Evolutionary conservation across 1,140 invertebrate species (phyloP).

Genomic region (Heliconius eleuchia): DNA sequence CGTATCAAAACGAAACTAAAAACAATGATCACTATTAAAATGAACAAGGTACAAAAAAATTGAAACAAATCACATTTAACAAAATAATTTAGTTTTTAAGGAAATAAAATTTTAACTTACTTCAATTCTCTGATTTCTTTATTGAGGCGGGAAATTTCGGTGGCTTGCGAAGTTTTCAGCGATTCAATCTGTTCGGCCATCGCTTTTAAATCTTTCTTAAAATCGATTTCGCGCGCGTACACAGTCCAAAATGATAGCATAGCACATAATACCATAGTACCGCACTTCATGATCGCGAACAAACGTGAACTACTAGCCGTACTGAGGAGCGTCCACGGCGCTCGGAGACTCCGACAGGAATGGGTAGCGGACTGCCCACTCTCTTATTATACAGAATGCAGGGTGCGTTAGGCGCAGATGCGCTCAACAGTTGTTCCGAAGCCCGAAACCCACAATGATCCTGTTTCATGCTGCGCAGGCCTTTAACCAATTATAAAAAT

Average conservation of each 20-base stretch:
- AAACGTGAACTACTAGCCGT: conserved; percentile 21
- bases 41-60: not conserved
- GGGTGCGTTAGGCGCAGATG: conserved; percentile 62
- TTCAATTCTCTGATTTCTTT: conserved; percentile 63
- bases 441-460: conserved; percentile 40
- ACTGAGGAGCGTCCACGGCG: conserved; percentile 32
- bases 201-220: conserved; percentile 54
- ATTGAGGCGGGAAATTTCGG: conserved; percentile 54
- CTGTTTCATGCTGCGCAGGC: conserved; percentile 26
- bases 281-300: conserved; percentile 60
- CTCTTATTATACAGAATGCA: conserved; percentile 52
- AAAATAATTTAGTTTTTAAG: not conserved
- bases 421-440: conserved; percentile 71
- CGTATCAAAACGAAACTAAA: not conserved
- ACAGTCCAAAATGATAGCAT: conserved; percentile 49
- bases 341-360: conserved; percentile 46
- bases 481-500: conserved; percentile 14
- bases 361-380: conserved; percentile 42
- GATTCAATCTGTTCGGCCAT: conserved; percentile 60
- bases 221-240: conserved; percentile 49
- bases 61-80: not conserved
- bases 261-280: conserved; percentile 43
- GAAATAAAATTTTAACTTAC: conserved; percentile 52
- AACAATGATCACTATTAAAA: not conserved
- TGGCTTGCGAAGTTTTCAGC: conserved; percentile 54